A percentile compares a stretch with the other conserved stretches of the same genome.
Conservation (phyloP, 1,140 invertebrate genomes). For the Apis dorsata region DNA sequence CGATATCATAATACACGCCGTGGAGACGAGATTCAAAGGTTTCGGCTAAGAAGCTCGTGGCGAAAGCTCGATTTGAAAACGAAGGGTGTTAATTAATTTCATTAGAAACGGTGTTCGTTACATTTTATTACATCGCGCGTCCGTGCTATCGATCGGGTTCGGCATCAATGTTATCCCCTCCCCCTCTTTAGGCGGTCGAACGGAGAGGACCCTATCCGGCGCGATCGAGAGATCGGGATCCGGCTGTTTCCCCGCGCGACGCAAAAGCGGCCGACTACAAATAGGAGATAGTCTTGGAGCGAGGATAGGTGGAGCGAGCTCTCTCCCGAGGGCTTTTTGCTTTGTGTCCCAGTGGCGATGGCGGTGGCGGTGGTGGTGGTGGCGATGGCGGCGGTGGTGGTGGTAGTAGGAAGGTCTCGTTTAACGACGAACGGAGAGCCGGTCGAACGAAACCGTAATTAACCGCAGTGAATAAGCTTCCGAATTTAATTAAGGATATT, state of each 20-base stretch:
- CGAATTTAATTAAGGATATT: slow-evolving; percentile 81
- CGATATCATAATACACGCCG: too few relatives aligned
- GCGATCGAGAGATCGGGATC: slow-evolving; percentile 25
- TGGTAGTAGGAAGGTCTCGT: slow-evolving; percentile 64
- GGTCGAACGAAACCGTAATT: slow-evolving; percentile 78
- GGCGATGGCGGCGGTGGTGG: too few relatives aligned
- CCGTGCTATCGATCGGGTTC: slow-evolving; percentile 39
- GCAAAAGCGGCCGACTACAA: slow-evolving; percentile 51
- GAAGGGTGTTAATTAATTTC: too few relatives aligned
- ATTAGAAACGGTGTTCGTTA: background rate
- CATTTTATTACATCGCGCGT: slow-evolving; percentile 26
- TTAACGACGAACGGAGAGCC: slow-evolving; percentile 64
- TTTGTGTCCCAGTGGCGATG: slow-evolving; percentile 52
- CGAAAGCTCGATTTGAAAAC: too few relatives aligned
- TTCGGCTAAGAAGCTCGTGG: too few relatives aligned
- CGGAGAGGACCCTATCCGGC: slow-evolving; percentile 22
- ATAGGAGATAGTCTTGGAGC: slow-evolving; percentile 62
- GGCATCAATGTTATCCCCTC: background rate
- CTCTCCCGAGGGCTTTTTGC: slow-evolving; percentile 62
- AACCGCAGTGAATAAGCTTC: slow-evolving; percentile 80
- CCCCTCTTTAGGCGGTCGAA: slow-evolving; percentile 1
- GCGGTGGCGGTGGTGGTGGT: too few relatives aligned
- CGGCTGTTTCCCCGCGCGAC: slow-evolving; percentile 37
- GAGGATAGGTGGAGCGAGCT: slow-evolving; percentile 39
- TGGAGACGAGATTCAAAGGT: too few relatives aligned